phyloP scores from a whole-genome alignment of 23 tunicate genomes.

The Aplidium turbinatum region DNA sequence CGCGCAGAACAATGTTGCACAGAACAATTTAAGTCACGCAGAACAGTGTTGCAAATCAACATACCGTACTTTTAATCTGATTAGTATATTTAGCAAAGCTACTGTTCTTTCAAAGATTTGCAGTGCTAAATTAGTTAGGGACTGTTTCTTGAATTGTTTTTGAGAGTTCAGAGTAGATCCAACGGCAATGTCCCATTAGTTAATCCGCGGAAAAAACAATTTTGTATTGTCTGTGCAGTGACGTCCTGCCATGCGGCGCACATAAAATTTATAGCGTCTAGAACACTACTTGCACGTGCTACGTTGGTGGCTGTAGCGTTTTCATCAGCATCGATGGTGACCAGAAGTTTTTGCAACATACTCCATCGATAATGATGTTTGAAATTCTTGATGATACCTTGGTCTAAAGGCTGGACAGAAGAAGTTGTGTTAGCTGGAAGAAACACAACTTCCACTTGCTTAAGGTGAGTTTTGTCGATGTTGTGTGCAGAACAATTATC shows the following conservation, averaged over 20 bases:
- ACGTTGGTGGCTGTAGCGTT: constrained; percentile 27
- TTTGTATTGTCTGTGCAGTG: constrained; percentile 17
- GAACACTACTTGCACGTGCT: constrained; percentile 6
- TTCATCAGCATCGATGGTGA: constrained; percentile 23
- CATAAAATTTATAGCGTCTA: constrained; percentile 31
- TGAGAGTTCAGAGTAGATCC: too few relatives aligned
- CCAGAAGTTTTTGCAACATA: background rate
- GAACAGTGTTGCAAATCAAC: too few relatives aligned
- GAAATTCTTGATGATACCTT: constrained; percentile 40
- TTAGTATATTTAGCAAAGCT: too few relatives aligned
- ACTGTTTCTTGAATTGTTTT: too few relatives aligned
- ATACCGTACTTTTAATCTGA: too few relatives aligned
- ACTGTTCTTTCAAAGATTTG: too few relatives aligned
- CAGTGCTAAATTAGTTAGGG: too few relatives aligned
- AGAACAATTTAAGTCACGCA: too few relatives aligned
- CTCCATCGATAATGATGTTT: constrained; percentile 21
- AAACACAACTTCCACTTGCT: constrained; percentile 6
- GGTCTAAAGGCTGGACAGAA: constrained; percentile 29
- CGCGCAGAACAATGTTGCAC: too few relatives aligned
- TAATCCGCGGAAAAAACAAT: constrained; percentile 33
- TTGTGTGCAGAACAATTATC: constrained; percentile 34
- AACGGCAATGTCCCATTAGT: too few relatives aligned
- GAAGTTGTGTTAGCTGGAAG: constrained; percentile 36
- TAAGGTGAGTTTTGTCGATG: background rate
- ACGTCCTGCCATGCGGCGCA: constrained; percentile 18